Conservation (phyloP, 2,797 vertebrate species). For the Poecilia velifera region DNA sequence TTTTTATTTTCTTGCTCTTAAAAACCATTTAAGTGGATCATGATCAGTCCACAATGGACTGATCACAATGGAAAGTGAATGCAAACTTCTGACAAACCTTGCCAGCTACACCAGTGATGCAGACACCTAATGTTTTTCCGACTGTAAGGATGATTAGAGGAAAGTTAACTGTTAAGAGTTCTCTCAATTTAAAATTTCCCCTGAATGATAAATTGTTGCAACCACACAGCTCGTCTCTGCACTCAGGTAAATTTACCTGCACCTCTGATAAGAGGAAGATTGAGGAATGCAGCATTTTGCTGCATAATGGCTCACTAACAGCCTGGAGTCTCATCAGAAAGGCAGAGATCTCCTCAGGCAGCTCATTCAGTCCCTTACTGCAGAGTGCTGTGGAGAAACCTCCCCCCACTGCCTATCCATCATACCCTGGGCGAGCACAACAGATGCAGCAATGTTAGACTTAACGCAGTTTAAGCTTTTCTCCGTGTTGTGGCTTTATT, state of each 20-base stretch:
- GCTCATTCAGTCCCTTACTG: constrained; percentile 34
- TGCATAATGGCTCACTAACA: constrained; percentile 40
- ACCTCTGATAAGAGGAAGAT: constrained; percentile 43
- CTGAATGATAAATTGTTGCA: constrained; percentile 56
- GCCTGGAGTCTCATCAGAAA: constrained; percentile 45
- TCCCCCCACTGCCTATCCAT: constrained; percentile 56
- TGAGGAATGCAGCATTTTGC: constrained; percentile 42
- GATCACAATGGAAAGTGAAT: background rate
- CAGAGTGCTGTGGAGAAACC: constrained; percentile 30
- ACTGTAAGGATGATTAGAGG: constrained; percentile 36
- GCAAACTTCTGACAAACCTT: background rate
- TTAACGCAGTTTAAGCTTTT: constrained; percentile 57
- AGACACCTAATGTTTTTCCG: constrained; percentile 37
- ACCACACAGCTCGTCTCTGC: constrained; percentile 28
- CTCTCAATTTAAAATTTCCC: constrained; percentile 30
- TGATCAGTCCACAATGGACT: too few species aligned
- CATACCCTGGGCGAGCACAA: constrained; percentile 47
- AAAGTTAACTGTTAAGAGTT: constrained; percentile 35
- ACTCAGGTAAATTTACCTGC: constrained; percentile 40
- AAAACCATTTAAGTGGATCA: background rate
- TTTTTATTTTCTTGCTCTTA: background rate
- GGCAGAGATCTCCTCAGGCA: constrained; percentile 33
- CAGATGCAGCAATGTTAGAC: constrained; percentile 47
- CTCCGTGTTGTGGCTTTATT: constrained; percentile 63
- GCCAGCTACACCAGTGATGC: constrained; percentile 27